Conservation (phyloP, 92 coral and sea anemone genomes). For the Phymanthus crucifer region DNA sequence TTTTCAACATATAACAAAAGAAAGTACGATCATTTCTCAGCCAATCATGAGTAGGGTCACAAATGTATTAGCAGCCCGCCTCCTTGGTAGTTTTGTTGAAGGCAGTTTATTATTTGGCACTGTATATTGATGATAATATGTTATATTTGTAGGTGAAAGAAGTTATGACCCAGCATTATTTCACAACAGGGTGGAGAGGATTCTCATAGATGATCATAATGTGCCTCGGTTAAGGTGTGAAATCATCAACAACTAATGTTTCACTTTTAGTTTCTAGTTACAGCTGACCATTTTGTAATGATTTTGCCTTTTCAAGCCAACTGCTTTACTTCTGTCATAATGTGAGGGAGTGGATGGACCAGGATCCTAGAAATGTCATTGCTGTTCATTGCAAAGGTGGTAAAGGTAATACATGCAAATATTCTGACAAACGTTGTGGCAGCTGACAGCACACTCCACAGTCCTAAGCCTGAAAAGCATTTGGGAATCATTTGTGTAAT, state of each 20-base stretch:
- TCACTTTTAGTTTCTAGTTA: not conserved
- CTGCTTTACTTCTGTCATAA: conserved; percentile 92
- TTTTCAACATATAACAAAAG: too few relatives aligned
- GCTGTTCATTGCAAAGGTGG: conserved; percentile 99
- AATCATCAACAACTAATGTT: not conserved
- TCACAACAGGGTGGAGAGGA: conserved; percentile 91
- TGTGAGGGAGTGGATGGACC: conserved; percentile 87
- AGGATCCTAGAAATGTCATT: conserved; percentile 82
- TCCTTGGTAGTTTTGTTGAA: too few relatives aligned
- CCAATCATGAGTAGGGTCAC: too few relatives aligned
- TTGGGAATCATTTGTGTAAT: too few relatives aligned
- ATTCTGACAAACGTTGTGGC: not conserved
- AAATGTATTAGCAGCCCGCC: too few relatives aligned
- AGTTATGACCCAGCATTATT: conserved; percentile 90
- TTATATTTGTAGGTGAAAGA: conserved; percentile 68
- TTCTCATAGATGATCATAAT: conserved; percentile 93
- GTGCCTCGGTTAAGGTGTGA: conserved; percentile 87
- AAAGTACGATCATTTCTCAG: too few relatives aligned
- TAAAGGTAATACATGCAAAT: conserved; percentile 60
- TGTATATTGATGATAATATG: not conserved
- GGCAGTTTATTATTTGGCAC: not conserved
- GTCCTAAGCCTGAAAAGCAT: too few relatives aligned
- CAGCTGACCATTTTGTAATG: not conserved
- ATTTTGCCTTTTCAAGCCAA: conserved; percentile 59
- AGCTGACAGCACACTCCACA: too few relatives aligned